phyloP scores from a whole-genome alignment of 2,797 vertebrate genomes.

The Lutjanus campechanus region DNA sequence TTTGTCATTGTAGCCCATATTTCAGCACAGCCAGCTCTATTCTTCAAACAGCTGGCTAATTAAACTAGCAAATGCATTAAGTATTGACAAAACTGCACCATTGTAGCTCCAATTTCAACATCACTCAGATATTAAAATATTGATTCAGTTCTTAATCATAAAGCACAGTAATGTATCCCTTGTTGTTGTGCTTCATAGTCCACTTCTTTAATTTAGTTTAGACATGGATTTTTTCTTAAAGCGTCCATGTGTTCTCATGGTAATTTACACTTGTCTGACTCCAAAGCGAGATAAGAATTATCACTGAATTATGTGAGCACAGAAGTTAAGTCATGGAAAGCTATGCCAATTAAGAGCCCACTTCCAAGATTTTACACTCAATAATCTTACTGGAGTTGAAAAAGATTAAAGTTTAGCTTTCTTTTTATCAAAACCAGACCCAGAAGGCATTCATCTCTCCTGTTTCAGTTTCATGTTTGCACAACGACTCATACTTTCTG shows the following conservation, averaged over 20 bases:
- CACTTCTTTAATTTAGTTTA: constrained; percentile 36
- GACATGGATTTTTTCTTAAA: constrained; percentile 48
- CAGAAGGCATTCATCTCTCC: constrained; percentile 55
- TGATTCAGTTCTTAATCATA: constrained; percentile 44
- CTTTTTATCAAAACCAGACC: constrained; percentile 57
- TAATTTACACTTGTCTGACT: constrained; percentile 59
- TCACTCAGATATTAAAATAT: constrained; percentile 52
- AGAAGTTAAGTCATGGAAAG: constrained; percentile 62
- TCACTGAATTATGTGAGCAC: constrained; percentile 62
- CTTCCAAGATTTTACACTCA: constrained; percentile 70
- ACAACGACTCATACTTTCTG: constrained; percentile 37
- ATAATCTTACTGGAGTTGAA: constrained; percentile 56
- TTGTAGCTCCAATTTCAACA: constrained; percentile 28
- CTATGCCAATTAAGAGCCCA: constrained; percentile 68
- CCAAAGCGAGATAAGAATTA: constrained; percentile 67
- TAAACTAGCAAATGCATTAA: constrained; percentile 54
- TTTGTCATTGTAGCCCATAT: constrained; percentile 45
- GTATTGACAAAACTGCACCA: constrained; percentile 39
- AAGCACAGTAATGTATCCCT: constrained; percentile 21
- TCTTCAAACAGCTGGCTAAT: constrained; percentile 51
- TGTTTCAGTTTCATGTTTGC: constrained; percentile 53
- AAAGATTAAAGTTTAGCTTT: constrained; percentile 66
- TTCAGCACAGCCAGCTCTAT: constrained; percentile 37
- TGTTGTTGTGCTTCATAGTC: constrained; percentile 42
- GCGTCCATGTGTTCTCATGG: constrained; percentile 45